These are phyloP conservation scores for Tokudaia tokunoshimensis DNA, from an alignment of 2,797 vertebrate genomes.

Conservation along the genomic window DNA sequence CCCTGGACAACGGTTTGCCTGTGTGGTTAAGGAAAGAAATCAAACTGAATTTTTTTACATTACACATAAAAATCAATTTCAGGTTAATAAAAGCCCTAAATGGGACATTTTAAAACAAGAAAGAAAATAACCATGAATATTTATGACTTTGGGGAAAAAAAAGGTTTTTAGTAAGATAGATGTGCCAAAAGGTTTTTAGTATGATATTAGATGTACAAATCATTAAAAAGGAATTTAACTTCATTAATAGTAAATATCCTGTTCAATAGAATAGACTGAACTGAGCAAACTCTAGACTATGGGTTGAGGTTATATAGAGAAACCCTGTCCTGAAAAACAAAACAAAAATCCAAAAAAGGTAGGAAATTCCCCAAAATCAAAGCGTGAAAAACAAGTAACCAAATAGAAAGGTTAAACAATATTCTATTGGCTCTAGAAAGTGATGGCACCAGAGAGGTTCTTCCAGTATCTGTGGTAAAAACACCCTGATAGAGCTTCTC, in stretches of 20 bases:
- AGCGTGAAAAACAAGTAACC: not conserved
- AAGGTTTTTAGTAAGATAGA: not conserved
- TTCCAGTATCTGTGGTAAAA: not conserved
- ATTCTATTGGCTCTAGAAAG: not conserved
- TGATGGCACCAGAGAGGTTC: not conserved
- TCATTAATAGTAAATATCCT: conserved; percentile 19
- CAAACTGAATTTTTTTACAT: not conserved
- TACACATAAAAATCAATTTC: not conserved
- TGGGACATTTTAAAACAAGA: not conserved
- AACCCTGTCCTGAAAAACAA: not conserved
- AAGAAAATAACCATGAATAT: not conserved
- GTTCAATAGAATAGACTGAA: not conserved
- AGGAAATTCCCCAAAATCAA: not conserved
- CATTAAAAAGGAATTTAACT: conserved; percentile 11
- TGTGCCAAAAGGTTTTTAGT: not conserved
- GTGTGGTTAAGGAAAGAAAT: not conserved
- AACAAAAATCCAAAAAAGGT: not conserved
- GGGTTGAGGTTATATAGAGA: not conserved
- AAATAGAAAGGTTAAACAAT: not conserved
- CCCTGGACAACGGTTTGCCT: not conserved
- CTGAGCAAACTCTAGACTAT: not conserved
- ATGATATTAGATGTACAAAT: not conserved
- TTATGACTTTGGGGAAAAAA: not conserved
- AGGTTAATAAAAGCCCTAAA: not conserved
- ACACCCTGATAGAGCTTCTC: not conserved